Base-by-base conservation (phyloP, 2,888 invertebrate species). In the Melanotus villosus region DNA sequence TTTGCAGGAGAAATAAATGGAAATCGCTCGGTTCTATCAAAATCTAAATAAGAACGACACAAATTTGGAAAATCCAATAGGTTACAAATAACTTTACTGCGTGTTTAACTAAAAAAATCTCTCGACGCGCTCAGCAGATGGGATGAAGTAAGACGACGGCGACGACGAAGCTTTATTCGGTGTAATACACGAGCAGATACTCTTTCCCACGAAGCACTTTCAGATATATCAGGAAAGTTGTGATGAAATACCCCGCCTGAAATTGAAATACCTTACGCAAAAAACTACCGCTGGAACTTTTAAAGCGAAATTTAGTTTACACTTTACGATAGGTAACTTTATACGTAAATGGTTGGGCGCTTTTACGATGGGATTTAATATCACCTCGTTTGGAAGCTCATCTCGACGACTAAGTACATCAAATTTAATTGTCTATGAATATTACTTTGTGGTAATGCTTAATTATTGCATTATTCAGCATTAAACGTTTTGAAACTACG, bases 171-270 rank as follows among this genome's bases (percentile, higher is more conserved):
- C 38, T 57, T 57, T 57, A 57, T 57, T 38, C 38, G 56, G 38
- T 38, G 56, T 57, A 57, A 57, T 57, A 57, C 56, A 38, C 56
- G 36, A 38, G 19, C 56, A 57, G 36, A 38, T 23, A 57, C 56
- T 57, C 56, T 57, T 57, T 57, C 36, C 56, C 38, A 57, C 56
- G 56, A 38, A 57, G 56, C 52, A 52, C 52, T 57, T 38, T 57
- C 56, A 36, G 36, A 57, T 57, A 57, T 38, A 57, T 57, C 38
- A 38, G 38, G 56, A 57, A 57, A 57, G 56, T 57, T 57, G 56
- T 57, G 38, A 57, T 57, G 36, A 57, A 57, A 57, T 57, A 38
- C 23, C 36, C n/a, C 16, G 19, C 56, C 18, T 23, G 52, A 52
- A 57, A 57, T 57, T 57, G 56, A 57, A 36, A 52, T 36, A 38